Conservation (phyloP, 2,888 invertebrate genomes). For the Griposia aprilina region DNA sequence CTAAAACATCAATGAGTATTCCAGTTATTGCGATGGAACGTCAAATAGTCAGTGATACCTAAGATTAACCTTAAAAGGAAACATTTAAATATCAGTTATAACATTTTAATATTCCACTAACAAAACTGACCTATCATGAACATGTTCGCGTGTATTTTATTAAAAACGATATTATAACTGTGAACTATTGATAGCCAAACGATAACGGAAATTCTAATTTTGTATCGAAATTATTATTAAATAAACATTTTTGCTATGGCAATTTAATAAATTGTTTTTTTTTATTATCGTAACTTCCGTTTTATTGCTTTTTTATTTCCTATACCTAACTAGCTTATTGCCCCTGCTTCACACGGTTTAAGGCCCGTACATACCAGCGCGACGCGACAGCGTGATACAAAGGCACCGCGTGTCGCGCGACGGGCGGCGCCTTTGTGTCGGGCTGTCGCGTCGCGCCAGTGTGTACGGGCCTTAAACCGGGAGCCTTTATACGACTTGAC, state of each 20-base stretch:
- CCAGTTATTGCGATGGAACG: not conserved
- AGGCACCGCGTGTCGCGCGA: too few species aligned
- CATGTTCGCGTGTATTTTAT: conserved; percentile 12
- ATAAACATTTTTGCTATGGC: not conserved
- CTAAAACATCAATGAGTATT: not conserved
- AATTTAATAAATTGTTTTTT: conserved; percentile 1
- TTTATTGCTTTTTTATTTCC: not conserved
- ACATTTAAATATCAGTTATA: not conserved
- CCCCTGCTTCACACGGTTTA: too few species aligned
- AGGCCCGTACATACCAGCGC: too few species aligned
- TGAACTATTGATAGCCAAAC: conserved; percentile 27
- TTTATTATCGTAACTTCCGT: not conserved
- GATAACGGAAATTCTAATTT: conserved; percentile 8
- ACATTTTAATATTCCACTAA: not conserved
- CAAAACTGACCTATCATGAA: conserved; percentile 20
- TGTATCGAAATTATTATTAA: conserved; percentile 9
- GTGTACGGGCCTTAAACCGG: too few species aligned
- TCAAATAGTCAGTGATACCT: not conserved
- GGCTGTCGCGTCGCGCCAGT: too few species aligned
- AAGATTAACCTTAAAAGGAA: not conserved
- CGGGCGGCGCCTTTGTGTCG: too few species aligned
- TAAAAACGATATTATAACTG: conserved; percentile 24
- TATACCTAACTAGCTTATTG: too few species aligned
- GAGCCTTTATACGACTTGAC: too few species aligned
- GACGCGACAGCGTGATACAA: too few species aligned